Percentiles rank a stretch among this genome's conserved stretches.
phyloP scores from a whole-genome alignment of 2,888 invertebrate species.

The Drosophila quasianomalipes region DNA sequence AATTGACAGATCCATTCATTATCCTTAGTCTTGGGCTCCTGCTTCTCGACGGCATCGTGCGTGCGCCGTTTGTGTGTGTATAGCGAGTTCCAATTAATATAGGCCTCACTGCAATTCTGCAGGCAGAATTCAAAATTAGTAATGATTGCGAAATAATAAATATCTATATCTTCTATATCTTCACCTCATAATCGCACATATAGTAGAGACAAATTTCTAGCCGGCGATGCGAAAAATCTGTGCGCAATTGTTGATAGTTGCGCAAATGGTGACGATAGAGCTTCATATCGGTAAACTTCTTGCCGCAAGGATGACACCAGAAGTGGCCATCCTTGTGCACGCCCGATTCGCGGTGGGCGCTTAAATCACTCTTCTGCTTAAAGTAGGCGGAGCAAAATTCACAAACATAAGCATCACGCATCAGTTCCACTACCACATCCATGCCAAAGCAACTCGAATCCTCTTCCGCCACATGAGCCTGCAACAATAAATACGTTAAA shows the following conservation, averaged over 20 bases:
- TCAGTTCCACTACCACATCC: conserved; percentile 48
- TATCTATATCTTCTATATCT: not conserved
- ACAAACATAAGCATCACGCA: conserved; percentile 75
- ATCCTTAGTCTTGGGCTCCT: conserved; percentile 9
- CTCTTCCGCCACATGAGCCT: conserved; percentile 37
- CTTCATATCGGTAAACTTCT: conserved; percentile 65
- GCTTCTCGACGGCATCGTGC: conserved; percentile 41
- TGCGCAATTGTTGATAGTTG: conserved; percentile 48
- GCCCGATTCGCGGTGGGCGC: conserved; percentile 74
- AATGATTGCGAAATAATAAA: not conserved
- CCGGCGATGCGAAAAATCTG: conserved; percentile 54
- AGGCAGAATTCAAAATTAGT: not conserved
- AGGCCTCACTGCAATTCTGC: conserved; percentile 79
- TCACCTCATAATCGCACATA: conserved; percentile 81
- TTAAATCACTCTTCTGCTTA: conserved; percentile 63
- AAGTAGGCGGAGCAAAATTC: conserved; percentile 82
- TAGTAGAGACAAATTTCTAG: conserved; percentile 63
- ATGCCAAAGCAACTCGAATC: conserved; percentile 47
- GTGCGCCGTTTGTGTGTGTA: conserved; percentile 77
- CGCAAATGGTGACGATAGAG: conserved; percentile 74
- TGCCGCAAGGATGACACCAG: conserved; percentile 65
- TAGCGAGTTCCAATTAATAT: conserved; percentile 81
- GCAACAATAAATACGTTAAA: not conserved
- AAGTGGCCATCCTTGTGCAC: conserved; percentile 69
- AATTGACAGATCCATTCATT: conserved; percentile 79